Conservation (phyloP, 1,140 invertebrate genomes). For the Microplitis mediator region DNA sequence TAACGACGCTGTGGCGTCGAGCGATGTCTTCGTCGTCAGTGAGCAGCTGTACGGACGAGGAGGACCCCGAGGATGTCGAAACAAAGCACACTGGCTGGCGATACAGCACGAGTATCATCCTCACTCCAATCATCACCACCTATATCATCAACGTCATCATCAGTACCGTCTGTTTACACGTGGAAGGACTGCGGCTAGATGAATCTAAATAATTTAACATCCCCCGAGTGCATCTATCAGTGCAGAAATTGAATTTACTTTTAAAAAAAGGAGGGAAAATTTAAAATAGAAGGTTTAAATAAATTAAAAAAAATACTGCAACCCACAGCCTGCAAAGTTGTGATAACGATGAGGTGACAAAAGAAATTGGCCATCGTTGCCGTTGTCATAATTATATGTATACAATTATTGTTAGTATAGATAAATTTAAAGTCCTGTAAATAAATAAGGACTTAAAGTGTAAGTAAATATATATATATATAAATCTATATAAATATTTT, state of each 20-base stretch:
- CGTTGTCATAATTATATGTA: neutral
- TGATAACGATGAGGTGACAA: conserved; percentile 25
- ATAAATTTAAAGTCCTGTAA: too few species aligned
- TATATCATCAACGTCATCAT: neutral
- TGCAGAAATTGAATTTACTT: neutral
- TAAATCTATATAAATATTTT: neutral
- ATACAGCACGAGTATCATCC: neutral
- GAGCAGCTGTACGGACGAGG: conserved; percentile 47
- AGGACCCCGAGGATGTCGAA: conserved; percentile 61
- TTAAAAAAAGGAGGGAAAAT: neutral
- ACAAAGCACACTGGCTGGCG: conserved; percentile 42
- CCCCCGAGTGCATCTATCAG: neutral
- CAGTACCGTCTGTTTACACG: conserved; percentile 33
- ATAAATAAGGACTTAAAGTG: neutral
- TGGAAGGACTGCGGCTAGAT: conserved; percentile 60
- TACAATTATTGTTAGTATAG: neutral
- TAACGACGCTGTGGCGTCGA: conserved; percentile 28
- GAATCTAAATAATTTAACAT: neutral
- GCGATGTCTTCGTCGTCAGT: conserved; percentile 50
- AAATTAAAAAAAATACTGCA: neutral
- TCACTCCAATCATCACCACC: too few species aligned
- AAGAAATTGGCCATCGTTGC: conserved; percentile 18
- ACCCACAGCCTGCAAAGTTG: neutral
- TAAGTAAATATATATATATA: neutral
- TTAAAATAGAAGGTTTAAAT: neutral